phyloP scores from a whole-genome alignment of 2,888 invertebrate species.

The Nomada ferruginata region DNA sequence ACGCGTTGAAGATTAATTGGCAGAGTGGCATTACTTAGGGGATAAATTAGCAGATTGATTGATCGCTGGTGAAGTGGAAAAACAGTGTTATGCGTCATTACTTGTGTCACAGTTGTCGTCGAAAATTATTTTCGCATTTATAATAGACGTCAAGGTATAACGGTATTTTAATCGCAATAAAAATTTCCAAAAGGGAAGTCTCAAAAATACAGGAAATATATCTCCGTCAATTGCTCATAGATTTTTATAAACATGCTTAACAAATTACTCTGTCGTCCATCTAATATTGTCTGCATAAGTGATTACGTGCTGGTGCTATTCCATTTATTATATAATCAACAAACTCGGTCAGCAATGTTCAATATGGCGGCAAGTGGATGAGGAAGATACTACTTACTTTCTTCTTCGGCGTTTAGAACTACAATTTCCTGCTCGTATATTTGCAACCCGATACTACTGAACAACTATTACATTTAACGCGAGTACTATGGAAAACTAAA shows the following conservation, averaged over 20 bases:
- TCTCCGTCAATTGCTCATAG: no score
- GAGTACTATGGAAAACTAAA: no score
- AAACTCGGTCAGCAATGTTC: slow-evolving; percentile 1
- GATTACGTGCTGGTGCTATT: background rate
- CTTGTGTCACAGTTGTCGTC: background rate
- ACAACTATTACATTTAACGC: no score
- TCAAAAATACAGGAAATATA: no score
- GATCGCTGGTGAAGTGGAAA: background rate
- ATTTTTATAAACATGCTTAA: no score
- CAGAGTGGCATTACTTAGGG: background rate
- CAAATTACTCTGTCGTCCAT: background rate
- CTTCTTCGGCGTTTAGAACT: background rate
- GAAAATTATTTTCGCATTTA: background rate
- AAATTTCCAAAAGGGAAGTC: no score
- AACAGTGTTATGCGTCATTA: background rate
- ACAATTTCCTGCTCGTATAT: background rate
- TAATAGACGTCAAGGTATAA: background rate
- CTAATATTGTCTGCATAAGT: background rate
- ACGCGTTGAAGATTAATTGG: background rate
- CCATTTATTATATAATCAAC: slow-evolving; percentile 17
- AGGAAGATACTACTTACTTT: slow-evolving; percentile 14
- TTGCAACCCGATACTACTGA: no score
- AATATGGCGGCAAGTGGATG: background rate
- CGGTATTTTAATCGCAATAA: no score
- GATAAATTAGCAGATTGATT: background rate